Percentiles rank a stretch among this genome's conserved stretches.
Evolutionary conservation across 1,140 invertebrate genomes (phyloP).

Genomic region (Ceratina australensis): DNA sequence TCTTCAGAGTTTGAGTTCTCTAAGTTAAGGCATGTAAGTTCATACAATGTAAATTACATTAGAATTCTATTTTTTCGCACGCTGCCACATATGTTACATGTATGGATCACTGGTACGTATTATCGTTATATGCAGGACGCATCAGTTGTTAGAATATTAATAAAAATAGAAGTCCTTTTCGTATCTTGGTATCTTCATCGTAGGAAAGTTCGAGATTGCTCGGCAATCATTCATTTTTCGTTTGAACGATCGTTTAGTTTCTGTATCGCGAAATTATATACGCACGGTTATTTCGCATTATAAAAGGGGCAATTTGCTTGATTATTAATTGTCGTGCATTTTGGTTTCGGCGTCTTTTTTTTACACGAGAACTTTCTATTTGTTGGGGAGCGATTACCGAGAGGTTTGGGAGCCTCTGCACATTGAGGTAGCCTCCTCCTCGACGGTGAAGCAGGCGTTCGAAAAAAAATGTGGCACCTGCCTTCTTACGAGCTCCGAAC

Average conservation of each 20-base stretch:
- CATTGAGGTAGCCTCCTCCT: conserved; percentile 53
- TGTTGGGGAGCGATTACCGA: conserved; percentile 15
- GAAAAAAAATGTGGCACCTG: conserved; percentile 76
- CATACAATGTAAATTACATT: conserved; percentile 18
- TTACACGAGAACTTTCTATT: conserved; percentile 11
- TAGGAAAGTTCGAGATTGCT: not conserved
- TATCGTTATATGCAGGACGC: conserved; percentile 10
- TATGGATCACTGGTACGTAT: conserved; percentile 58
- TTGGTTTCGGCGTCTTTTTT: not conserved
- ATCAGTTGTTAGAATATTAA: not conserved
- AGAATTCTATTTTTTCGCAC: conserved; percentile 28
- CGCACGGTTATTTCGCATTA: not conserved
- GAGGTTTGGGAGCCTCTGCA: conserved; percentile 69
- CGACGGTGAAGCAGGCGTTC: conserved; percentile 55
- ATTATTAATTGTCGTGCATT: not conserved
- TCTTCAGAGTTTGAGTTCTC: no score
- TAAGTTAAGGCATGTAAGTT: not conserved
- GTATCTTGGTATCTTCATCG: not conserved
- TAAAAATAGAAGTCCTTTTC: no score
- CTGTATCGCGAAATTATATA: not conserved
- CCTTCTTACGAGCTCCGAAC: conserved; percentile 66
- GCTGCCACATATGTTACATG: conserved; percentile 30
- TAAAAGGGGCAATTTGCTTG: not conserved
- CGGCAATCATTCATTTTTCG: no score
- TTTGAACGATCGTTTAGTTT: not conserved